These are phyloP conservation scores for Morpho deidamia DNA, from an alignment of 2,888 invertebrate genomes.

Conservation along the genomic window DNA sequence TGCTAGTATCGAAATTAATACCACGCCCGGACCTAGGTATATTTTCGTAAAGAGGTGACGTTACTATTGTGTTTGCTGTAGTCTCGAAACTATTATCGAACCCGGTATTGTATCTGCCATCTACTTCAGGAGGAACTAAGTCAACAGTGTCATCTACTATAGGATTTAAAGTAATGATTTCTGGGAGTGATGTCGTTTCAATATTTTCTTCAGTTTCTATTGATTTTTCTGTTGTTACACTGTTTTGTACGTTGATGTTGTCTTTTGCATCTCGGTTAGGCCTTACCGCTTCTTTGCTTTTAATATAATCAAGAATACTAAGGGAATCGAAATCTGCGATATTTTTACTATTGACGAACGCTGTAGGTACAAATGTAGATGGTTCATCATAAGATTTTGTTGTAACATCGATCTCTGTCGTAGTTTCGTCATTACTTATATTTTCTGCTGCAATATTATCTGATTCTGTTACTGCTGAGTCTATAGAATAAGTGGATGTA, in stretches of 20 bases:
- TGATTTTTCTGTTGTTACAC: constrained; percentile 1
- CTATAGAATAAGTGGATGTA: not conserved
- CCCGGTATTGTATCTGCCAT: constrained; percentile 15
- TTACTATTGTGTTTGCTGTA: constrained; percentile 3
- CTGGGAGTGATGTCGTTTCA: not conserved
- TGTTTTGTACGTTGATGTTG: not conserved
- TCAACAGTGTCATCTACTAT: constrained; percentile 8
- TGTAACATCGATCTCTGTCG: constrained; percentile 6
- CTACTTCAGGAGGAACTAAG: constrained; percentile 16
- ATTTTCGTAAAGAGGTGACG: not conserved
- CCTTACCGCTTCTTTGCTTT: constrained; percentile 12
- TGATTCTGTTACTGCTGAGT: not conserved
- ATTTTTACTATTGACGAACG: constrained; percentile 12
- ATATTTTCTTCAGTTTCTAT: constrained; percentile 2
- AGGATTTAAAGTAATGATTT: not conserved
- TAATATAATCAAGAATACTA: constrained; percentile 18
- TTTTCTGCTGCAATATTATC: constrained; percentile 12
- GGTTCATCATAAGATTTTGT: constrained; percentile 7
- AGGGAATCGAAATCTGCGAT: constrained; percentile 14
- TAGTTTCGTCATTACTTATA: constrained; percentile 5
- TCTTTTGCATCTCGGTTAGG: constrained; percentile 11
- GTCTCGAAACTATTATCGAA: constrained; percentile 9
- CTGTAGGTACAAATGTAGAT: constrained; percentile 4
- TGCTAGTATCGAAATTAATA: not conserved
- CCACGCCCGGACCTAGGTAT: constrained; percentile 7